These are phyloP conservation scores for Amblyjoppa proteus DNA, from an alignment of 2,888 invertebrate genomes.

Conservation along the genomic window DNA sequence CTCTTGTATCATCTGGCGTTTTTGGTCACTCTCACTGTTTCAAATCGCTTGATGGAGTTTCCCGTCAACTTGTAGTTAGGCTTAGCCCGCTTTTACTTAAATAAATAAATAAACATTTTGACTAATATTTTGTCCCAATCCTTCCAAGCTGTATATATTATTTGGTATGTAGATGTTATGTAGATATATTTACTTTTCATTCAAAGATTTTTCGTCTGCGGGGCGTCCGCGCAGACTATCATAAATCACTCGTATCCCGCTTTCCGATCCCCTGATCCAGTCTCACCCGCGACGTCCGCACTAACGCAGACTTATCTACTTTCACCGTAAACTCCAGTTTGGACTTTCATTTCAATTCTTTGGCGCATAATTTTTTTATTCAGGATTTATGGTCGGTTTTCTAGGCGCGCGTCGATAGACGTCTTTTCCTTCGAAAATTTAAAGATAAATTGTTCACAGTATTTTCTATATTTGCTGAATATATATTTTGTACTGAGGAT, in stretches of 20 bases:
- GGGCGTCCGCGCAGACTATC: slow-evolving; percentile 22
- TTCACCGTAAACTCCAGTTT: background rate
- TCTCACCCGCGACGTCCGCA: slow-evolving; percentile 5
- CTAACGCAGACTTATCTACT: slow-evolving; percentile 35
- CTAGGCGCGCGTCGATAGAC: background rate
- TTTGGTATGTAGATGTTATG: background rate
- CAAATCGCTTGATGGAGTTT: no score
- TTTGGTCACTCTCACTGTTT: no score
- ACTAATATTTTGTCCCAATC: background rate
- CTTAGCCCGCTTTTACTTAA: no score
- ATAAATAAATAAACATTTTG: background rate
- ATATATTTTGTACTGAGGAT: background rate
- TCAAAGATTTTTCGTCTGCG: slow-evolving; percentile 39
- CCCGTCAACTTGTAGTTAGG: no score
- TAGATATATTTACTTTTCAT: slow-evolving; percentile 34
- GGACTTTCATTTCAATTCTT: background rate
- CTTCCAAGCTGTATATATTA: background rate
- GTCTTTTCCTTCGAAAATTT: background rate
- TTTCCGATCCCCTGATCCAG: slow-evolving; percentile 25
- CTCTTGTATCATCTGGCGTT: no score
- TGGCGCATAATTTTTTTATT: background rate
- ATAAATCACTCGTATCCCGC: slow-evolving; percentile 51
- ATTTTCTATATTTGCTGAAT: background rate
- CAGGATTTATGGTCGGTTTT: slow-evolving; percentile 3
- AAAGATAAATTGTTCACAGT: background rate